Conservation (phyloP, 2,797 vertebrate species). For the Centropyge bicolor region DNA sequence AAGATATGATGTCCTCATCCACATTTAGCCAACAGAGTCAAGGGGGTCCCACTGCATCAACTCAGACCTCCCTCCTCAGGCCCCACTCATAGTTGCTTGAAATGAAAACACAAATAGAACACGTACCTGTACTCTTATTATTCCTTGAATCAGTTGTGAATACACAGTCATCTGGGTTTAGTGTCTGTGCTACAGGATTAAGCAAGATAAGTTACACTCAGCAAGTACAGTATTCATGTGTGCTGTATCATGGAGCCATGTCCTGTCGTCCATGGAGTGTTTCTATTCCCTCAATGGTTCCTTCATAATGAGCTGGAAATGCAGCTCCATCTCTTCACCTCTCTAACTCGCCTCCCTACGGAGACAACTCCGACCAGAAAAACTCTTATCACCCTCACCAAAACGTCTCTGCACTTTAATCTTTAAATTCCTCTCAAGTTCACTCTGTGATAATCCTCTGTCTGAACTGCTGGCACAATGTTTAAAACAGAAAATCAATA, state of each 20-base stretch:
- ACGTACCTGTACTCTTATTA: no score
- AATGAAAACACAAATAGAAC: no score
- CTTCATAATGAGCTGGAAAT: not conserved
- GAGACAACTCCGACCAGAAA: conserved; percentile 10
- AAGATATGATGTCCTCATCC: no score
- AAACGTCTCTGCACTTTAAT: conserved; percentile 49
- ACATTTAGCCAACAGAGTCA: no score
- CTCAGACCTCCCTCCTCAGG: no score
- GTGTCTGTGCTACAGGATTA: no score
- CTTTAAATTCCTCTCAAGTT: conserved; percentile 59
- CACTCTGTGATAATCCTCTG: conserved; percentile 46
- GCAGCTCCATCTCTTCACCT: conserved; percentile 7
- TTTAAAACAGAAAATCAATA: conserved; percentile 71
- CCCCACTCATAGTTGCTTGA: no score
- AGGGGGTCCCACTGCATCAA: no score
- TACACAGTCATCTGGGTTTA: no score
- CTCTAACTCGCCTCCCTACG: conserved; percentile 13
- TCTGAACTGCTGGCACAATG: conserved; percentile 46
- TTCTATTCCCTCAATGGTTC: not conserved
- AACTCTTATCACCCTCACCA: conserved; percentile 17
- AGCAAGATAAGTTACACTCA: no score
- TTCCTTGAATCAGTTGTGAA: no score
- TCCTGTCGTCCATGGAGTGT: not conserved
- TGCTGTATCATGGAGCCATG: not conserved
- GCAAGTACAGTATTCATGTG: not conserved